Evolutionary conservation across 2,113 vertebrate genomes (phyloP).

Genomic region (Melospiza melodia): DNA sequence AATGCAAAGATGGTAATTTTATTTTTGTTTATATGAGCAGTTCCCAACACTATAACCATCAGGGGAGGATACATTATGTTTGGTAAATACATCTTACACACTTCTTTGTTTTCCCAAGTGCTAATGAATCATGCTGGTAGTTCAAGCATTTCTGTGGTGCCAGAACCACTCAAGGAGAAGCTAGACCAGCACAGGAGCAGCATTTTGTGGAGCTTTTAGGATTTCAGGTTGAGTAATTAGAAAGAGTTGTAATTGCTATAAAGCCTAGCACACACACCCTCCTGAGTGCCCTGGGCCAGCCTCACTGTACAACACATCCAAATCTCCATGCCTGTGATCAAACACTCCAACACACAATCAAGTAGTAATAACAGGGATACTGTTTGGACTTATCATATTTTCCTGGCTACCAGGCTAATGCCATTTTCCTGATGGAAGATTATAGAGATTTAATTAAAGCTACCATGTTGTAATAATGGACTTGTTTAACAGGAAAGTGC

Average conservation of each 20-base stretch:
- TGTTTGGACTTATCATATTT: constrained; percentile 7
- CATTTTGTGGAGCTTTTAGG: background rate
- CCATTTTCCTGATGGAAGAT: constrained; percentile 41
- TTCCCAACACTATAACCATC: background rate
- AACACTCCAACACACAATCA: background rate
- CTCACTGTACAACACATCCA: background rate
- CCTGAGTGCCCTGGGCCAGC: background rate
- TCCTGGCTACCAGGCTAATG: constrained; percentile 14
- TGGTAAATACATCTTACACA: background rate
- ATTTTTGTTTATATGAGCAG: background rate
- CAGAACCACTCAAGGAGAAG: fast-evolving
- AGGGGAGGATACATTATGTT: background rate
- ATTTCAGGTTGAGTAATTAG: background rate
- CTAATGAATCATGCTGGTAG: background rate
- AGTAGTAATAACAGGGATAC: background rate
- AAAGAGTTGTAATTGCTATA: background rate
- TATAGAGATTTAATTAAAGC: constrained; percentile 59
- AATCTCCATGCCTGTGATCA: constrained; percentile 31
- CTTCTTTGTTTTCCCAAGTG: background rate
- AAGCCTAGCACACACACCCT: background rate
- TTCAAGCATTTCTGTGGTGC: background rate
- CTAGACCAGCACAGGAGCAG: background rate
- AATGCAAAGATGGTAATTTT: background rate
- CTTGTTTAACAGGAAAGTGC: constrained; percentile 35
- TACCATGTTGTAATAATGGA: constrained; percentile 30